These are phyloP conservation scores for Acipenser oxyrinchus DNA, from an alignment of 2,797 vertebrate genomes.

Conservation along the genomic window DNA sequence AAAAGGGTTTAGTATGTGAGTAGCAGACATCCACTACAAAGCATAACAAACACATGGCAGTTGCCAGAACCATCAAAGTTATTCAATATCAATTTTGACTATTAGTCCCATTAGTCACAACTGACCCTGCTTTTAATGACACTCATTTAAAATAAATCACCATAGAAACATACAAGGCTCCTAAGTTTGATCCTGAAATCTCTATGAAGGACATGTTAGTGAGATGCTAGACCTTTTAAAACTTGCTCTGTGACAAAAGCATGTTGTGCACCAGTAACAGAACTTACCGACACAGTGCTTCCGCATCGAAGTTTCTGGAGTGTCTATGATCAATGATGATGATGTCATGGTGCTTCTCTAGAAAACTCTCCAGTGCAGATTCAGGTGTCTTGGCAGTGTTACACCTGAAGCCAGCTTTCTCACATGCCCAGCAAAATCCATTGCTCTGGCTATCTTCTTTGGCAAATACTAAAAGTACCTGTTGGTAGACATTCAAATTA, in stretches of 20 bases:
- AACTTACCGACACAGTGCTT: constrained; percentile 87
- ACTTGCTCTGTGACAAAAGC: neutral
- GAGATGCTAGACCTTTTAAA: neutral
- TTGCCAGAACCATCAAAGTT: too few relatives aligned
- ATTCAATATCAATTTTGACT: too few relatives aligned
- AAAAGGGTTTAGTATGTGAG: too few relatives aligned
- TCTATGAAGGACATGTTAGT: neutral
- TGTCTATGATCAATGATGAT: constrained; percentile 94
- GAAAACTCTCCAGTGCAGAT: constrained; percentile 79
- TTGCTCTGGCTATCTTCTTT: constrained; percentile 94
- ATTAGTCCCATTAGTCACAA: too few relatives aligned
- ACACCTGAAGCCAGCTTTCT: constrained; percentile 84
- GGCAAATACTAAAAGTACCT: constrained; percentile 99
- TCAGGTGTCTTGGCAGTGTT: constrained; percentile 76
- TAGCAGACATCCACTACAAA: too few relatives aligned
- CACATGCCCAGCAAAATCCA: constrained; percentile 89
- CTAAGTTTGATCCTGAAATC: neutral
- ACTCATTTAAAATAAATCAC: neutral
- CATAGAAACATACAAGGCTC: neutral
- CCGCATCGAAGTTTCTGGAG: constrained; percentile 86
- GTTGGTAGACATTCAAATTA: constrained; percentile 27
- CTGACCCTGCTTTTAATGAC: neutral
- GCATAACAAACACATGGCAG: too few relatives aligned
- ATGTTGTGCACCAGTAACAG: neutral
- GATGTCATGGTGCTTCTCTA: constrained; percentile 90